Conservation (phyloP, 2,797 vertebrate genomes). For the Trachops cirrhosus region DNA sequence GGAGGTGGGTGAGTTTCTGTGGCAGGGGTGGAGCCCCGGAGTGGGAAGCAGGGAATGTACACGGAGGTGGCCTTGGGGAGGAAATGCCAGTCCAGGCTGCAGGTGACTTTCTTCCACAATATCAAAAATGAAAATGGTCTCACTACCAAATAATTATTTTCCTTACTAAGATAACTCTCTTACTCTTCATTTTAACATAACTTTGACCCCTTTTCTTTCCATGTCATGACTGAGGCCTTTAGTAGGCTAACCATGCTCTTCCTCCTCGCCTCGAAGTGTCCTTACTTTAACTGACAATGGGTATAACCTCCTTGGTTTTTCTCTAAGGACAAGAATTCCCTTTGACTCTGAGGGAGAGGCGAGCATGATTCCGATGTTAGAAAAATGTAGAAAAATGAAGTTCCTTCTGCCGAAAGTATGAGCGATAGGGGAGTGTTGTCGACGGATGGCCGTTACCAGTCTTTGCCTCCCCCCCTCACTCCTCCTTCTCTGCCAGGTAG, state of each 20-base stretch:
- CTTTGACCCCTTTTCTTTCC: not conserved
- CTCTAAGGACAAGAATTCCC: not conserved
- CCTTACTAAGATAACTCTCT: not conserved
- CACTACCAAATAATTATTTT: not conserved
- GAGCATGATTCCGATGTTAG: not conserved
- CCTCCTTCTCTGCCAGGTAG: not conserved
- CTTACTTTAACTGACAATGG: not conserved
- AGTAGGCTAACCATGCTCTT: not conserved
- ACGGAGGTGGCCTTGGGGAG: not conserved
- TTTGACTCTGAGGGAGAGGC: not conserved
- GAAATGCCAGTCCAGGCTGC: not conserved
- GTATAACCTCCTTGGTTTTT: not conserved
- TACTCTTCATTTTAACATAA: not conserved
- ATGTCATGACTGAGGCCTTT: not conserved
- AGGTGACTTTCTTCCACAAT: not conserved
- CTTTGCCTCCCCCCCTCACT: not conserved
- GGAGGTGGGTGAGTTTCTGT: too few species aligned
- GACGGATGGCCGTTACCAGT: rapidly evolving
- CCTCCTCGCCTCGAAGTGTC: not conserved
- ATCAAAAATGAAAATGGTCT: not conserved
- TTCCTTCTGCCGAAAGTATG: not conserved
- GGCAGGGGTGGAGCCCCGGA: not conserved
- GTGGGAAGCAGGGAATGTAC: not conserved
- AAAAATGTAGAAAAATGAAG: not conserved
- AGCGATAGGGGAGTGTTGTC: not conserved